Conservation (phyloP, 2,888 invertebrate genomes). For the Platerodrilus igneus region DNA sequence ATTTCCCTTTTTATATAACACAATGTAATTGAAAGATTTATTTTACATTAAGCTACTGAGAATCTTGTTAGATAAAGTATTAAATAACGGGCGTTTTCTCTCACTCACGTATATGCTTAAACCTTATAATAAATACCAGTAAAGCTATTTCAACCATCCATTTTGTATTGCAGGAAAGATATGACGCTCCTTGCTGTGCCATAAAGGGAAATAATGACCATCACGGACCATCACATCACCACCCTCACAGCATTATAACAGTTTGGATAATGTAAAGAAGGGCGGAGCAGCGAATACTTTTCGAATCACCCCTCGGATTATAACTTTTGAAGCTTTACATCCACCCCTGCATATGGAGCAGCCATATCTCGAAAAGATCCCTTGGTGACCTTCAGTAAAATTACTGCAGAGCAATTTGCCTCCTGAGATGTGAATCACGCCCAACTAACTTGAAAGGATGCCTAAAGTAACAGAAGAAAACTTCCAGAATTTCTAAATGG, state of each 20-base stretch:
- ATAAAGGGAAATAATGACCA: constrained; percentile 22
- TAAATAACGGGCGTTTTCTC: constrained; percentile 2
- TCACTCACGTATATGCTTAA: no score
- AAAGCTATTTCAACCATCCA: no score
- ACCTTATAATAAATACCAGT: no score
- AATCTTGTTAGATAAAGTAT: no score
- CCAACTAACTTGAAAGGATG: no score
- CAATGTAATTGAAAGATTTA: no score
- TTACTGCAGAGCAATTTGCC: constrained; percentile 19
- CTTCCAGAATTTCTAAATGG: no score
- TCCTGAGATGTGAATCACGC: constrained; percentile 28
- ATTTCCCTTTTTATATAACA: no score
- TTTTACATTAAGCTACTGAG: no score
- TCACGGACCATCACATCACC: constrained; percentile 20
- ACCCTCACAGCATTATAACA: constrained; percentile 18
- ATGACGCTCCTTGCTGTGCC: no score
- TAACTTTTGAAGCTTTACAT: constrained; percentile 21
- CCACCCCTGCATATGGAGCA: constrained; percentile 22
- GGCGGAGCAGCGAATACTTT: constrained; percentile 21
- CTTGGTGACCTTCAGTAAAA: constrained; percentile 21
- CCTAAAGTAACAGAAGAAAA: no score
- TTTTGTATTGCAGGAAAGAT: constrained; percentile 16
- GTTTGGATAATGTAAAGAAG: constrained; percentile 18
- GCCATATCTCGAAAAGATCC: constrained; percentile 17
- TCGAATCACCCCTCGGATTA: constrained; percentile 23